A percentile compares a stretch with the other conserved stretches of the same genome.
Evolutionary conservation across 2,888 invertebrate species (phyloP).

Genomic region (Tiliacea aurago): DNA sequence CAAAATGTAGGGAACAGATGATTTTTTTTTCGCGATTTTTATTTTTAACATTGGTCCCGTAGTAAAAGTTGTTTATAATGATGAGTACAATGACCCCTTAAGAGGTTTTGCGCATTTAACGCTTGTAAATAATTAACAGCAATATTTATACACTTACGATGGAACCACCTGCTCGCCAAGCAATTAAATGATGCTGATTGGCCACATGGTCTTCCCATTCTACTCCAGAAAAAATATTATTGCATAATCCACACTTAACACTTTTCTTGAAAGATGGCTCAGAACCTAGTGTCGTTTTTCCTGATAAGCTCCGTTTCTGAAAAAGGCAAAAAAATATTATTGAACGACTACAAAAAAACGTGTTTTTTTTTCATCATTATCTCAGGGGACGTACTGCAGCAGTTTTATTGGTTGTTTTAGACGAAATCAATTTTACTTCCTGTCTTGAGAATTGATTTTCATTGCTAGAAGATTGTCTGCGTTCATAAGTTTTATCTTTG

Average conservation of each 20-base stretch:
- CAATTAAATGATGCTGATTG: constrained; percentile 72
- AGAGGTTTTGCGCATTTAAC: too few species aligned
- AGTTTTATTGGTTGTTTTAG: constrained; percentile 10
- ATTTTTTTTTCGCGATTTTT: too few species aligned
- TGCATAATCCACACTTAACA: constrained; percentile 75
- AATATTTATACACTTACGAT: constrained; percentile 70
- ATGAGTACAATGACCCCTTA: too few species aligned
- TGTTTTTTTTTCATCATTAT: neutral
- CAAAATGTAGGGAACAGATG: too few species aligned
- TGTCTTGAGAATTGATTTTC: constrained; percentile 6
- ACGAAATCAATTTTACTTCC: constrained; percentile 2
- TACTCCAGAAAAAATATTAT: constrained; percentile 60
- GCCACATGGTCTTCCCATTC: constrained; percentile 75
- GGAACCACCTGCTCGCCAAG: constrained; percentile 70
- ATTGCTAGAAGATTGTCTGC: constrained; percentile 12
- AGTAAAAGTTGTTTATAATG: too few species aligned
- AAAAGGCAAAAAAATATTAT: constrained; percentile 4
- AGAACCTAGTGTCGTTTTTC: neutral
- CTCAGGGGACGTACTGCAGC: constrained; percentile 26
- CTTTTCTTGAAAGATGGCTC: constrained; percentile 61
- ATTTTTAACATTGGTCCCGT: too few species aligned
- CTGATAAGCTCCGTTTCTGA: constrained; percentile 55
- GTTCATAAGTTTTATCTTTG: constrained; percentile 2
- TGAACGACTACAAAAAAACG: neutral
- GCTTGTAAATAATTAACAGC: neutral